Conservation (phyloP, 2,797 vertebrate genomes). For the Masticophis lateralis region DNA sequence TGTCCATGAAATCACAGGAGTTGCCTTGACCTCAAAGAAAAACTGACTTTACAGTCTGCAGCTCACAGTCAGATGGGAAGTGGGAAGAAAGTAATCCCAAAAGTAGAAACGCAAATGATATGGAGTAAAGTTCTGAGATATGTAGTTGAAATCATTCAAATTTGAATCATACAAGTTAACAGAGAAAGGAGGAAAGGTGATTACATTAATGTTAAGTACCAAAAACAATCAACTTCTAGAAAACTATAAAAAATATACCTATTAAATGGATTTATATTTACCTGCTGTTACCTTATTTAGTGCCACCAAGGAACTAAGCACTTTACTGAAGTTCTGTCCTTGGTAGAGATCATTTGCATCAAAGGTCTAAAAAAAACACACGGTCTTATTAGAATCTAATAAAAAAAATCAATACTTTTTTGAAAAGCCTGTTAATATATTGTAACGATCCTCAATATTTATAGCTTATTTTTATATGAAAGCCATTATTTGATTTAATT, state of each 20-base stretch:
- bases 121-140: not conserved
- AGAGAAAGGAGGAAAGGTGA: not conserved
- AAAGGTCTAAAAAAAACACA: constrained; percentile 80
- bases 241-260: not conserved
- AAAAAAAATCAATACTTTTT: not conserved
- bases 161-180: not conserved
- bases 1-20: not conserved
- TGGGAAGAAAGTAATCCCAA: too few relatives aligned
- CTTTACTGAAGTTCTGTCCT: constrained; percentile 94
- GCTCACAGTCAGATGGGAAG: too few relatives aligned
- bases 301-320: constrained; percentile 92
- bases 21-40: not conserved
- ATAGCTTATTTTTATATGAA: not conserved
- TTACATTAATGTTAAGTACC: not conserved
- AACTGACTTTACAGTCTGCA: not conserved
- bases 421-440: not conserved
- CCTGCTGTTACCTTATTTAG: constrained; percentile 98
- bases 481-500: not conserved
- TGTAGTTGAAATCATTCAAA: not conserved
- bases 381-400: not conserved
- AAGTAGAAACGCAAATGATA: not conserved
- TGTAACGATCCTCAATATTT: not conserved
- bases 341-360: constrained; percentile 96
- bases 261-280: constrained; percentile 64
- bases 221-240: not conserved